Evolutionary conservation across 2,888 invertebrate species (phyloP).

Genomic region (Tipula confusa): DNA sequence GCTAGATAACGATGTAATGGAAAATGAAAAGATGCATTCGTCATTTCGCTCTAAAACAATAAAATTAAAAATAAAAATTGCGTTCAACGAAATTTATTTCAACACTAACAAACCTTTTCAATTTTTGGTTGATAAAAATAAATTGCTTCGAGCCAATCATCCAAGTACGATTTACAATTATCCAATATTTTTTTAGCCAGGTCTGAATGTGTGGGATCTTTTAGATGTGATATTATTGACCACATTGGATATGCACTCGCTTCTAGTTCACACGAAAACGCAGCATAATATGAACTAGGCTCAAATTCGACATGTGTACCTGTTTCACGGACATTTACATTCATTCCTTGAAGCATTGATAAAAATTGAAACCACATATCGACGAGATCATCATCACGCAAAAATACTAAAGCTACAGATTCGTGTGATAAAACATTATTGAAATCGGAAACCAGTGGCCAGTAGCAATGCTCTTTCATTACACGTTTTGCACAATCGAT

Average conservation of each 20-base stretch:
- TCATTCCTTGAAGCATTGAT: slow-evolving; percentile 96
- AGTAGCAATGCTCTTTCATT: slow-evolving; percentile 98
- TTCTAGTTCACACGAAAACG: slow-evolving; percentile 95
- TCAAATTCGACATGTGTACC: slow-evolving; percentile 94
- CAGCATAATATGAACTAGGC: slow-evolving; percentile 94
- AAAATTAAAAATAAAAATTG: slow-evolving; percentile 32
- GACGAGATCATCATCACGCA: slow-evolving; percentile 82
- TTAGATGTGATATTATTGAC: slow-evolving; percentile 87
- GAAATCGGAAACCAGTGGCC: slow-evolving; percentile 95
- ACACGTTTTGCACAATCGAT: slow-evolving; percentile 88
- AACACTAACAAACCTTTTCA: slow-evolving; percentile 55
- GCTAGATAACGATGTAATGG: slow-evolving; percentile 94
- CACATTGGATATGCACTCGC: slow-evolving; percentile 98
- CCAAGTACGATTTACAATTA: slow-evolving; percentile 72
- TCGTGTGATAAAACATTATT: slow-evolving; percentile 93
- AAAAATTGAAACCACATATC: slow-evolving; percentile 96
- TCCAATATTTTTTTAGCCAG: slow-evolving; percentile 71
- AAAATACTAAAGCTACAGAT: slow-evolving; percentile 83
- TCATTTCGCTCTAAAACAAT: slow-evolving; percentile 62
- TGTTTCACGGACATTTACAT: slow-evolving; percentile 87
- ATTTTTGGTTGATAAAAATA: slow-evolving; percentile 65
- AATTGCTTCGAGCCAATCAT: slow-evolving; percentile 85
- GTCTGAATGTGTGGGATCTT: slow-evolving; percentile 66
- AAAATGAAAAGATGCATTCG: slow-evolving; percentile 92
- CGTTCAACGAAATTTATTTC: not conserved